A percentile compares a stretch with the other conserved stretches of the same genome.
phyloP scores from a whole-genome alignment of 2,797 vertebrate species.

The Poeciliopsis infans region DNA sequence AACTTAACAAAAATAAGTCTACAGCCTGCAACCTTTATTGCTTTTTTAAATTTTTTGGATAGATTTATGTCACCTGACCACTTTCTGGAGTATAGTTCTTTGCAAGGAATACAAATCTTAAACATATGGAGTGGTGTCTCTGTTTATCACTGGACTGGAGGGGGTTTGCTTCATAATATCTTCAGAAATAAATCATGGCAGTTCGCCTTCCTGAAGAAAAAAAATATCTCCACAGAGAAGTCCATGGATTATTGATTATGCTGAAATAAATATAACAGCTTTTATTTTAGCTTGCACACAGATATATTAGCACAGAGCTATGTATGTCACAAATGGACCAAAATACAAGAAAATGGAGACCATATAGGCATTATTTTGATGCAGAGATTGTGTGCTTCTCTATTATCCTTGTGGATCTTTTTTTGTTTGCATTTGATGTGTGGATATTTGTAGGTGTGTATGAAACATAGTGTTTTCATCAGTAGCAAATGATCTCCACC shows the following conservation, averaged over 20 bases:
- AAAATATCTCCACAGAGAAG: slow-evolving; percentile 44
- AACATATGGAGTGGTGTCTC: slow-evolving; percentile 49
- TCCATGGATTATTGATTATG: slow-evolving; percentile 72
- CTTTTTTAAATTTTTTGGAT: background rate
- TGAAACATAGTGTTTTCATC: slow-evolving; percentile 44
- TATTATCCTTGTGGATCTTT: slow-evolving; percentile 55
- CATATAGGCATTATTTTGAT: slow-evolving; percentile 51
- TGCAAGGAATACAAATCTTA: slow-evolving; percentile 52
- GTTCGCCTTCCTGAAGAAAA: slow-evolving; percentile 55
- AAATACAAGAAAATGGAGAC: slow-evolving; percentile 40
- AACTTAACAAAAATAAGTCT: slow-evolving; percentile 28
- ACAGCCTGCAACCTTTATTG: slow-evolving; percentile 22
- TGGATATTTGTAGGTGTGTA: slow-evolving; percentile 37
- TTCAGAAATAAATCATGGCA: slow-evolving; percentile 68
- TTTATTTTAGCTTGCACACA: slow-evolving; percentile 57
- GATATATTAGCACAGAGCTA: slow-evolving; percentile 41
- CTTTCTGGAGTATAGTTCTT: slow-evolving; percentile 48
- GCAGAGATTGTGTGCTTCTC: slow-evolving; percentile 40
- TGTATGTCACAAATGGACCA: slow-evolving; percentile 34
- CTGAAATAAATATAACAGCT: slow-evolving; percentile 68
- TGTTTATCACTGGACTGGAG: slow-evolving; percentile 59
- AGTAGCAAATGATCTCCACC: slow-evolving; percentile 45
- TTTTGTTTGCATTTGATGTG: slow-evolving; percentile 40
- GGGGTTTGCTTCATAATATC: slow-evolving; percentile 65
- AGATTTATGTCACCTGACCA: slow-evolving; percentile 34